Conservation (phyloP, 1,140 invertebrate species). For the Papilio xuthus region DNA sequence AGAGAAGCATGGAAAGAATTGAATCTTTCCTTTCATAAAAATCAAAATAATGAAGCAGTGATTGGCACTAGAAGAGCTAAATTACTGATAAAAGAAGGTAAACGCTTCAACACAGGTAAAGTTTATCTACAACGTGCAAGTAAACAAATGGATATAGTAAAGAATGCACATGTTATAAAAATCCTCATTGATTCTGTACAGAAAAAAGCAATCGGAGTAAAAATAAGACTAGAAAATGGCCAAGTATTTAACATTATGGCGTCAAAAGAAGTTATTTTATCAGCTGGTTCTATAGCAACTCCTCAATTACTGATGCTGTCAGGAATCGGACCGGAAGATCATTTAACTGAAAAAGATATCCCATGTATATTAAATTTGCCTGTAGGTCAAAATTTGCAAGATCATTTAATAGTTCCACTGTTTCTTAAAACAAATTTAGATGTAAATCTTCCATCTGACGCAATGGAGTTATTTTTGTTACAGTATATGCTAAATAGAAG, state of each 20-base stretch:
- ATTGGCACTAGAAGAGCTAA: constrained; percentile 72
- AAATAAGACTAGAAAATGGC: constrained; percentile 58
- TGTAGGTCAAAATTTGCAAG: constrained; percentile 88
- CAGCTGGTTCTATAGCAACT: constrained; percentile 81
- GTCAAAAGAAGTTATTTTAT: constrained; percentile 81
- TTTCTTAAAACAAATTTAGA: constrained; percentile 60
- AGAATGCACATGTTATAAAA: constrained; percentile 58
- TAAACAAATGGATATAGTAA: constrained; percentile 81
- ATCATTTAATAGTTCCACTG: constrained; percentile 79
- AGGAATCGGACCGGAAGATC: constrained; percentile 73
- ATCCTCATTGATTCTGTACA: constrained; percentile 59
- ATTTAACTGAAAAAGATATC: constrained; percentile 75
- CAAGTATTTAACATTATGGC: constrained; percentile 60
- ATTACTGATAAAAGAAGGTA: constrained; percentile 78
- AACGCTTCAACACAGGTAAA: constrained; percentile 83
- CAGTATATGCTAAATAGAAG: constrained; percentile 66
- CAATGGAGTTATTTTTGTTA: constrained; percentile 50
- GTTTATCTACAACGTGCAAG: constrained; percentile 84
- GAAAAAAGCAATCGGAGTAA: constrained; percentile 62
- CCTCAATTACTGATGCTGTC: constrained; percentile 81
- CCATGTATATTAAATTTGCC: constrained; percentile 82
- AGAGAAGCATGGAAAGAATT: constrained; percentile 70
- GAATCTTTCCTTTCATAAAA: constrained; percentile 47
- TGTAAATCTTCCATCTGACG: constrained; percentile 43
- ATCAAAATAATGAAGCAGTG: constrained; percentile 64